Evolutionary conservation across 2,888 invertebrate species (phyloP).

Genomic region (Epiblema foenella): DNA sequence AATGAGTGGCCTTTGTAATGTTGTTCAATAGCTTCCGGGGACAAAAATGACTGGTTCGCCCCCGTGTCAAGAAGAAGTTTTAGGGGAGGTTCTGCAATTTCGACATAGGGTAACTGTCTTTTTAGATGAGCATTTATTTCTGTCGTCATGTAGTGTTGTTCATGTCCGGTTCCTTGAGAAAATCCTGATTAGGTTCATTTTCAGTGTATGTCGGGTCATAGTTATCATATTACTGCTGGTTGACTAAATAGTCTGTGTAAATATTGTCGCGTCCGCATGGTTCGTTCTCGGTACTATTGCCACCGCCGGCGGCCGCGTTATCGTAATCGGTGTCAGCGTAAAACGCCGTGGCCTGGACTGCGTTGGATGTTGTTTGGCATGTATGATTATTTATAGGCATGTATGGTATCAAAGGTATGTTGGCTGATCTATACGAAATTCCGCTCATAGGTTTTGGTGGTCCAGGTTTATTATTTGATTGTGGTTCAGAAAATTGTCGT

Average conservation of each 20-base stretch:
- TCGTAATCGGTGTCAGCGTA: neutral
- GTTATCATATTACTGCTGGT: neutral
- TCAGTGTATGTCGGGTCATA: neutral
- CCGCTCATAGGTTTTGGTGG: too few relatives aligned
- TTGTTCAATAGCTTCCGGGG: neutral
- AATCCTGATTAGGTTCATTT: neutral
- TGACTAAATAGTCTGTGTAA: slow-evolving; percentile 3
- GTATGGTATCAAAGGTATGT: neutral
- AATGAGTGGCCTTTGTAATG: neutral
- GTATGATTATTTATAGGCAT: slow-evolving; percentile 1
- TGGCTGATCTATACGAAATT: slow-evolving; percentile 8
- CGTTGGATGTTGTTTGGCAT: neutral
- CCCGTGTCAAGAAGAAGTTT: neutral
- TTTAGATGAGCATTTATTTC: neutral
- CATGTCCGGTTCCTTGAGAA: neutral
- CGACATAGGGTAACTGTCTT: neutral
- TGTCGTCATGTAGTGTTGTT: neutral
- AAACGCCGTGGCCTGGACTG: neutral
- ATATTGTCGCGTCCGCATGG: neutral
- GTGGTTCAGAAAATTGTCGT: too few relatives aligned
- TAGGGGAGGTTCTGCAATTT: neutral
- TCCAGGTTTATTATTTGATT: too few relatives aligned
- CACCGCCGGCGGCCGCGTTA: neutral
- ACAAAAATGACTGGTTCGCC: neutral
- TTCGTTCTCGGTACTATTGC: neutral